phyloP scores from a whole-genome alignment of 2,888 invertebrate species.

The Tetropium fuscum region DNA sequence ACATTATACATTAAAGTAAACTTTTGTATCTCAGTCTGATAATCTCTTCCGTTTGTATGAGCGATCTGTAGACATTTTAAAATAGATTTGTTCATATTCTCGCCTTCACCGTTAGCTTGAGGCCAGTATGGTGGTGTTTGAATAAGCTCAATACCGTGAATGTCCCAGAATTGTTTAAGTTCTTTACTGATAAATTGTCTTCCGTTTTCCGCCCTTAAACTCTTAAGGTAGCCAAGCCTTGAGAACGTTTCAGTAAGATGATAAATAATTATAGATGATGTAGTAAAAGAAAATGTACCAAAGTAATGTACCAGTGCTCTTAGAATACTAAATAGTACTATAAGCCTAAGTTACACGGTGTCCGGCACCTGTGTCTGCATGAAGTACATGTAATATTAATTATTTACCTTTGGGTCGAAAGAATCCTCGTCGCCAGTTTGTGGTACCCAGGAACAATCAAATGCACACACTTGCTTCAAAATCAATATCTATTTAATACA shows the following conservation, averaged over 20 bases:
- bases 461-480: too few species aligned
- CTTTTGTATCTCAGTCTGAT: slow-evolving; percentile 36
- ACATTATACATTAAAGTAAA: slow-evolving; percentile 38
- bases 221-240: slow-evolving; percentile 27
- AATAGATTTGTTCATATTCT: slow-evolving; percentile 49
- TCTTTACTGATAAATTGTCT: slow-evolving; percentile 36
- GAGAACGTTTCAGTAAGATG: slow-evolving; percentile 29
- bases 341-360: too few species aligned
- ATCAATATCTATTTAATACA: too few species aligned
- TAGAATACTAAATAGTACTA: too few species aligned
- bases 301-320: too few species aligned
- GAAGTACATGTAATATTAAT: too few species aligned
- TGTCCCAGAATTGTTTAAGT: slow-evolving; percentile 33
- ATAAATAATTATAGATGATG: slow-evolving; percentile 28
- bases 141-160: slow-evolving; percentile 28
- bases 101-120: slow-evolving; percentile 52
- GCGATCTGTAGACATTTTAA: slow-evolving; percentile 41
- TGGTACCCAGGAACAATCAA: too few species aligned
- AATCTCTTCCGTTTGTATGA: slow-evolving; percentile 35
- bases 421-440: too few species aligned
- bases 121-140: slow-evolving; percentile 40
- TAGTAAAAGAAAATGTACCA: too few species aligned
- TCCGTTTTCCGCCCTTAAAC: slow-evolving; percentile 37
- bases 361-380: too few species aligned
- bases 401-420: too few species aligned